These are phyloP conservation scores for Brachionichthys hirsutus DNA, from an alignment of 2,113 vertebrate genomes.

Conservation along the genomic window DNA sequence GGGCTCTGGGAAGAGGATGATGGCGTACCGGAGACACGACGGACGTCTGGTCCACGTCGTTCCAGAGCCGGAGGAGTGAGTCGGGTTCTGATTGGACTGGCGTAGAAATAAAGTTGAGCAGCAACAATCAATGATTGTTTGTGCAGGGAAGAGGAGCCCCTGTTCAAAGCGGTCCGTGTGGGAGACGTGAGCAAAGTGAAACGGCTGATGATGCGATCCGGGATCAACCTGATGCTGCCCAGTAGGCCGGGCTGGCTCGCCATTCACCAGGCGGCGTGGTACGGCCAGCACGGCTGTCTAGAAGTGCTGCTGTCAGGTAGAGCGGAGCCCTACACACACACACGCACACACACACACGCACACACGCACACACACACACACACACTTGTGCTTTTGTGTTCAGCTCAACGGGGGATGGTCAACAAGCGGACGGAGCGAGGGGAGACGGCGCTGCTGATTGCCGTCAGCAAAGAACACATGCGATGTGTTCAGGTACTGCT, in stretches of 20 bases:
- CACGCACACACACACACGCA: not conserved
- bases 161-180: conserved; percentile 61
- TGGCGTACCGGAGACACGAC: conserved; percentile 80
- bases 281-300: conserved; percentile 83
- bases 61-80: conserved; percentile 83
- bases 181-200: conserved; percentile 73
- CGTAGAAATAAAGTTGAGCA: too few relatives aligned
- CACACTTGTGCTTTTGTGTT: not conserved
- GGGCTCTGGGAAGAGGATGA: conserved; percentile 74
- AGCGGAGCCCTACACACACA: not conserved
- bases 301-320: conserved; percentile 83
- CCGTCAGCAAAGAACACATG: conserved; percentile 73
- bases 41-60: conserved; percentile 67
- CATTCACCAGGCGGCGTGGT: conserved; percentile 87
- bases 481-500: conserved; percentile 80
- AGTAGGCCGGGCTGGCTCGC: conserved; percentile 88
- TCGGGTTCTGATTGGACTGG: conserved; percentile 32
- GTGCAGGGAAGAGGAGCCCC: conserved; percentile 68
- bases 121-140: too few relatives aligned
- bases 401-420: conserved; percentile 82
- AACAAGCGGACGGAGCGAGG: conserved; percentile 84
- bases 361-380: not conserved
- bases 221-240: conserved; percentile 77
- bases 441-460: conserved; percentile 85
- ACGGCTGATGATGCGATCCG: conserved; percentile 70